Evolutionary conservation across 1,140 invertebrate genomes (phyloP).

Genomic region (Magallana gigas): DNA sequence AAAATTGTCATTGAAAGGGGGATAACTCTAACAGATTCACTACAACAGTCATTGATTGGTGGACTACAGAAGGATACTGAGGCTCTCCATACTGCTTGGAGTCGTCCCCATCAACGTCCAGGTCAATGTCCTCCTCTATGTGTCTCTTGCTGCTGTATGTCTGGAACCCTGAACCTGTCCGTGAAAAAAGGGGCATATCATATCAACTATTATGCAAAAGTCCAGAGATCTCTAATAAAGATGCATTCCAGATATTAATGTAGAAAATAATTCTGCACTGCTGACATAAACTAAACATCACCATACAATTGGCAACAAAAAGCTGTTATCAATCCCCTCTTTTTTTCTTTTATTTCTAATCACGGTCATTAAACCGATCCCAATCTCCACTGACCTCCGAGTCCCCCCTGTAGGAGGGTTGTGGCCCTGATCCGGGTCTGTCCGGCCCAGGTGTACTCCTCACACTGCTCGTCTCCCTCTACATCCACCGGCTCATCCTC

Average conservation of each 20-base stretch:
- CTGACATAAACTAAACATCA: too few relatives aligned
- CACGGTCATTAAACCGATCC: too few relatives aligned
- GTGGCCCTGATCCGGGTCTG: constrained; percentile 87
- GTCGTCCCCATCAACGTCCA: constrained; percentile 89
- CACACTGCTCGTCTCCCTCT: constrained; percentile 83
- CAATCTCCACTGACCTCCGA: constrained; percentile 80
- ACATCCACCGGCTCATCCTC: constrained; percentile 75
- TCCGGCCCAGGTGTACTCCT: constrained; percentile 91
- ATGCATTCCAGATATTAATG: too few relatives aligned
- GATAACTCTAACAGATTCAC: neutral
- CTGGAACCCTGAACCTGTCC: constrained; percentile 75
- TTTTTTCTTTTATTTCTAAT: too few relatives aligned
- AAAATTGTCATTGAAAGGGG: neutral
- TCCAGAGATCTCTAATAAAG: too few relatives aligned
- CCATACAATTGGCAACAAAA: too few relatives aligned
- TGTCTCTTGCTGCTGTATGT: constrained; percentile 65
- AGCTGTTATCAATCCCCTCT: too few relatives aligned
- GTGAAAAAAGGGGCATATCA: neutral
- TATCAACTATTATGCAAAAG: too few relatives aligned
- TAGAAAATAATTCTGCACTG: too few relatives aligned
- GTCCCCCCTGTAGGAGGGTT: constrained; percentile 86
- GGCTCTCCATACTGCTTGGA: constrained; percentile 88
- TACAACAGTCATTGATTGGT: neutral
- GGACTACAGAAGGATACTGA: constrained; percentile 83
- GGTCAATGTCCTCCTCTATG: constrained; percentile 90